Base-by-base conservation (phyloP, 2,888 invertebrate species). In the Drosophila buzzatii region DNA sequence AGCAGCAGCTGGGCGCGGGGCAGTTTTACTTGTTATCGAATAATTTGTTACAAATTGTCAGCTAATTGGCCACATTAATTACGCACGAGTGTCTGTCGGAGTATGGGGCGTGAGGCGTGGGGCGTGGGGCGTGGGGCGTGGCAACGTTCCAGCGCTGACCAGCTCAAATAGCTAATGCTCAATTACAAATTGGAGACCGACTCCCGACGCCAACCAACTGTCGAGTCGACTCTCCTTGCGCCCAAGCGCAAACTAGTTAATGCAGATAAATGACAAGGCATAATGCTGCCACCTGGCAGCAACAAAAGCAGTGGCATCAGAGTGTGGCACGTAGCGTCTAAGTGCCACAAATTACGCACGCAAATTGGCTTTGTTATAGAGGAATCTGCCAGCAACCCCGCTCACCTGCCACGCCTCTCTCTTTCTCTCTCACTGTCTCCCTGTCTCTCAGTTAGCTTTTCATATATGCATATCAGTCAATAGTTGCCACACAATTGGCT, bases 261-360 rank as follows among this genome's bases (percentile, higher is more conserved):
- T 87, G 86, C 85, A 89, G 87, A 87, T 82, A 87, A 87, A 87
- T 87, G 86, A 87, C 86, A 89, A 64, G 51, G 70, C 62, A 51
- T 65, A 65, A 57, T 44, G 59, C 57, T 73, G 87, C 82, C 85
- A 83, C 82, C 76, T 85, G 86, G 53, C 57, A 57, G 62, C 45
- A 49, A 45, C 57, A 53, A 23, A 9, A 12, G 35, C 57, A 56
- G 52, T 49, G 59, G 51, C 73, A 74, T 51, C 67, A 45, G 47
- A 37, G 49, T 57, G 82, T 12, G 79, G 79, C 86, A 86, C 86
- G 86, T 89, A 87, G 62, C 81, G 70, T 76, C 74, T 76, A 87
- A 85, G 87, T 89, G 88, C 81, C 82, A 73, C 90, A 88, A 90
- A 86, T 87, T 85, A 89, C 88, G 86, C 85, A 90, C 85, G 87